These are phyloP conservation scores for Oreortyx pictus DNA, from an alignment of 2,797 vertebrate genomes.

Conservation along the genomic window DNA sequence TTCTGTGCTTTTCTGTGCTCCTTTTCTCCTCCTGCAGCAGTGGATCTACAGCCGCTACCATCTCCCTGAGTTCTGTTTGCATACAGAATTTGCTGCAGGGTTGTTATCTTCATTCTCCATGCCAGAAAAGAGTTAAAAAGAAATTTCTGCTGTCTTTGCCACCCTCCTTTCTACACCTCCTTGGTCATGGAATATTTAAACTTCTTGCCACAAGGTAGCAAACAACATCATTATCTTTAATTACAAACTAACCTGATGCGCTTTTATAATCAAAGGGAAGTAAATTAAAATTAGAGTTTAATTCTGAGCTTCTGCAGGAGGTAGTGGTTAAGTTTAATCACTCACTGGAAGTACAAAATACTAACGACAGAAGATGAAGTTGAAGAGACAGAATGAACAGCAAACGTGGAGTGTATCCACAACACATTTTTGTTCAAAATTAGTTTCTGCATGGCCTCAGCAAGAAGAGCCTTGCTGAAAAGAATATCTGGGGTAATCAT, in stretches of 20 bases:
- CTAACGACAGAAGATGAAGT: neutral
- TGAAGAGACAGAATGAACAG: neutral
- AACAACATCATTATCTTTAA: conserved; percentile 70
- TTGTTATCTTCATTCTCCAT: neutral
- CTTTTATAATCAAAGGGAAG: conserved; percentile 67
- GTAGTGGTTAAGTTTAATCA: conserved; percentile 50
- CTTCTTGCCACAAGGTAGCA: conserved; percentile 58
- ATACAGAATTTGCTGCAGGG: neutral
- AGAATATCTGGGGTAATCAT: neutral
- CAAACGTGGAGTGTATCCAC: conserved; percentile 10
- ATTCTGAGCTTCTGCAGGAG: conserved; percentile 28
- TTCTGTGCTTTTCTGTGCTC: neutral
- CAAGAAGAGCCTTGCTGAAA: neutral
- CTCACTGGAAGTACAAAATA: conserved; percentile 41
- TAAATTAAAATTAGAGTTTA: conserved; percentile 42
- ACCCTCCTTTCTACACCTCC: conserved; percentile 1
- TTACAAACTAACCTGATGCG: conserved; percentile 52
- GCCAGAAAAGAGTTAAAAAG: neutral
- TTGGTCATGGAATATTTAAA: conserved; percentile 49
- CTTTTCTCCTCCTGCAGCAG: neutral
- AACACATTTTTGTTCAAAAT: neutral
- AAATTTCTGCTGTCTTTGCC: neutral
- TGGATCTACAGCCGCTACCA: neutral
- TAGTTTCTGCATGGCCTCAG: neutral
- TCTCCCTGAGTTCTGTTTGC: neutral